A percentile compares a stretch with the other conserved stretches of the same genome.
These are phyloP conservation scores for Luidia sarsii DNA, from an alignment of 53 echinoderm and acorn worm species.

Conservation along the genomic window DNA sequence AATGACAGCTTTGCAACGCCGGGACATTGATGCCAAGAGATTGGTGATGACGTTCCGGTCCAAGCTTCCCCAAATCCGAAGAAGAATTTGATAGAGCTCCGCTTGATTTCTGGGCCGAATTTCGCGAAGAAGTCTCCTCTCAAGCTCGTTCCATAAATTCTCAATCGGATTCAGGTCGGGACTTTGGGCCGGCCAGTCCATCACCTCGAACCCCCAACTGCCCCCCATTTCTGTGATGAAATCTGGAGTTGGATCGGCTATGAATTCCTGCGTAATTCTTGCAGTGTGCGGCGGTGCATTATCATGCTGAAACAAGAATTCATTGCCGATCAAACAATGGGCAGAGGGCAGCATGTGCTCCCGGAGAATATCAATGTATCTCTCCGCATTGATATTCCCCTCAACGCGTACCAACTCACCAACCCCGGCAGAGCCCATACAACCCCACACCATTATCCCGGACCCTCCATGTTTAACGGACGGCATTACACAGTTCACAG, in stretches of 20 bases:
- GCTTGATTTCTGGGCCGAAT: background rate
- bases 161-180: conserved; percentile 44
- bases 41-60: conserved; percentile 27
- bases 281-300: conserved; percentile 50
- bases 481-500: conserved; percentile 3
- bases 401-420: conserved; percentile 22
- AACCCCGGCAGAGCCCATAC: conserved; percentile 9
- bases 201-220: conserved; percentile 6
- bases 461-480: no score
- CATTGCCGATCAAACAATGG: conserved; percentile 12
- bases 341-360: no score
- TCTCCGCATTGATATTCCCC: conserved; percentile 22
- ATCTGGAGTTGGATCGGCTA: conserved; percentile 28
- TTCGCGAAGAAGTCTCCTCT: background rate
- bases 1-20: background rate
- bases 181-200: conserved; percentile 57
- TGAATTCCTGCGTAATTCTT: background rate
- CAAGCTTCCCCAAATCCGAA: conserved; percentile 16
- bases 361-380: conserved; percentile 15
- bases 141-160: conserved; percentile 25
- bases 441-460: conserved; percentile 56
- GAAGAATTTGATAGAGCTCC: background rate
- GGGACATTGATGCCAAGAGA: conserved; percentile 5
- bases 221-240: background rate
- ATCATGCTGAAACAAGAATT: conserved; percentile 46